Base-by-base conservation (phyloP, 2,888 invertebrate genomes). In the Dendrolimus houi region DNA sequence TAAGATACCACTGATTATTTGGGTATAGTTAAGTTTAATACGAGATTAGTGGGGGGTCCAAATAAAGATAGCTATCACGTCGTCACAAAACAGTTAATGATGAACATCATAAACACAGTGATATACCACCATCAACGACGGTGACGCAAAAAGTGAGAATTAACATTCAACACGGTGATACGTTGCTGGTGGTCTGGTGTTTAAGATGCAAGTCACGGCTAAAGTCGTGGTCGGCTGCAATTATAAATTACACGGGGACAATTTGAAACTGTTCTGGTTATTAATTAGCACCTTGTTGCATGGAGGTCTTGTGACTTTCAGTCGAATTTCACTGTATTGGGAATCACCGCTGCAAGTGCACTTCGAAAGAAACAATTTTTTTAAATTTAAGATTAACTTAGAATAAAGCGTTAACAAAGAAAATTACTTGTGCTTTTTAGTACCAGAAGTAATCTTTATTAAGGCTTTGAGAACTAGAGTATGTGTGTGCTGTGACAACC, bases 171-270 rank as follows among this genome's bases (percentile, higher is more conserved):
- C 10, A 41, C 41, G 41, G 2, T 55, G 13, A 55, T 13, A 13
- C 41, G 47, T 47, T 12, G 47, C 47, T 47, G 47, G 47, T 47
- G 47, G 47, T 47, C 47, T 12, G 12, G 9, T 12, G 12, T 47
- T 47, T 12, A 29, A 10, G 9, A 47, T 47, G 47, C 47, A 10
- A 47, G 47, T 10, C 47, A 47, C 47, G 47, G 9, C 12, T 9
- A 2, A 9, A 10, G 47, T 47, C 12, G 47, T 47, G 47, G 47
- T 47, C 2, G 12, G 9, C 47, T 47, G 47, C 56, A 58, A 58
- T 58, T 58, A 58, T 58, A 58, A 60, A 62, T 62, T 66, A 59
- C 58, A 64, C 58, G 57, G 57, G 58, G 54, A 60, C 65, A 53
- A 59, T 65, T 60, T 58, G 58, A 60, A 57, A 59, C 57, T 53